phyloP scores from a whole-genome alignment of 2,888 invertebrate genomes.

The Lathronympha strigana region DNA sequence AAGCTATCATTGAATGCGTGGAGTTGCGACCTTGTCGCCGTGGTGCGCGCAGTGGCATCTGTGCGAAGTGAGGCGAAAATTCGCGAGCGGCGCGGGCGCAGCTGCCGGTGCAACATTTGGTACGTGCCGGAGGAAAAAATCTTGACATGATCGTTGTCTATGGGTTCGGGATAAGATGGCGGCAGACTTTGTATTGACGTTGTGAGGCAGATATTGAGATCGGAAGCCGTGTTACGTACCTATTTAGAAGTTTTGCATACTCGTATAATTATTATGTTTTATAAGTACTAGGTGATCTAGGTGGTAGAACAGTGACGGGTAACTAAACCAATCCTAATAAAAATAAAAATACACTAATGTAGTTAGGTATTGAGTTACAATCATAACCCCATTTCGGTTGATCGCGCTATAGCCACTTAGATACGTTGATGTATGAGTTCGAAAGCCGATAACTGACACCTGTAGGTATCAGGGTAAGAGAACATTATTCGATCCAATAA shows the following conservation, averaged over 20 bases:
- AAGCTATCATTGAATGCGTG: not conserved
- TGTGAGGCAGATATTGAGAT: not conserved
- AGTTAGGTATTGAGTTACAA: too few species aligned
- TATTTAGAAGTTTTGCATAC: not conserved
- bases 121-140: slow-evolving; percentile 71
- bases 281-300: too few species aligned
- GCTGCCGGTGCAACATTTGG: slow-evolving; percentile 77
- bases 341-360: too few species aligned
- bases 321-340: too few species aligned
- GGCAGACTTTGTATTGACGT: slow-evolving; percentile 18
- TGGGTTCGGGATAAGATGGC: slow-evolving; percentile 34
- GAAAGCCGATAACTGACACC: too few species aligned
- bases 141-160: slow-evolving; percentile 53
- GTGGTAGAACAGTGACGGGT: too few species aligned
- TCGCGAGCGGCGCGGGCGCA: slow-evolving; percentile 73
- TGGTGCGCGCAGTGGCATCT: slow-evolving; percentile 40
- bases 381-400: too few species aligned
- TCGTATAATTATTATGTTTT: too few species aligned
- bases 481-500: too few species aligned
- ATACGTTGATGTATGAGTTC: too few species aligned
- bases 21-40: slow-evolving; percentile 24
- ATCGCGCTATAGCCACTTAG: too few species aligned
- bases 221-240: not conserved
- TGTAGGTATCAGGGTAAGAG: too few species aligned
- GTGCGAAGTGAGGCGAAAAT: slow-evolving; percentile 58